Base-by-base conservation (phyloP, 1,140 invertebrate species). In the Orchesella cincta region DNA sequence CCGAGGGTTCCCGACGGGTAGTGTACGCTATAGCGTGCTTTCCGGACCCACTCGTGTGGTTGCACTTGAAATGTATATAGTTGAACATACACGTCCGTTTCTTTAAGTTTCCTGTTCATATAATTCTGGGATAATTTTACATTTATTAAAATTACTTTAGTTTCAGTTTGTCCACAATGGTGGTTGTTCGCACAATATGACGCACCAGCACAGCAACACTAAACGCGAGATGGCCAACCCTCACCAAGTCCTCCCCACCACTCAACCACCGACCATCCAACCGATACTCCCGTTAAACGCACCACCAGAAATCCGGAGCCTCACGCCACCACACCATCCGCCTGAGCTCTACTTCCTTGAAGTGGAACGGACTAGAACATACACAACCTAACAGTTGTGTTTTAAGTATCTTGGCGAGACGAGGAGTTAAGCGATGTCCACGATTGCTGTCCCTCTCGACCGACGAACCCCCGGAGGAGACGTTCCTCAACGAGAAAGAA, bases 301-400 rank as follows among this genome's bases (percentile, higher is more conserved):
- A n/a, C n/a, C n/a, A n/a, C n/a, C n/a, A n/a, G n/a, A n/a, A n/a
- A n/a, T n/a, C n/a, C n/a, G n/a, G n/a, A n/a, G n/a, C n/a, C n/a
- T n/a, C n/a, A 29, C 62, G 23, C 26, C 33, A 75, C 79, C 77
- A 76, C 78, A 78, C 75, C 78, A 83, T 78, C 78, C 78, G 80
- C 62, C 8, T 3, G 94, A 96, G 88, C 93, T 94, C 85, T 96
- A 95, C 87, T 94, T 93, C 85, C 89, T n/a, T 96, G 83, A 90
- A 93, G 84, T 96, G 94, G 94, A 96, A 95, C 86, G 94, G n/a
- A 96, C 86, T 96, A 94, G n/a, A n/a, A n/a, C 88, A 93, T 95
- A 85, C 91, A 92, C 74, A 94, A 93, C 83, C 94, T 96, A n/a
- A 84, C 88, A 95, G 74, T 93, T 90, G 76, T 94, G 93, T 71